Percentiles rank a stretch among this genome's conserved stretches.
Conservation (phyloP, 2,797 vertebrate species). For the Chromobotia macracanthus region DNA sequence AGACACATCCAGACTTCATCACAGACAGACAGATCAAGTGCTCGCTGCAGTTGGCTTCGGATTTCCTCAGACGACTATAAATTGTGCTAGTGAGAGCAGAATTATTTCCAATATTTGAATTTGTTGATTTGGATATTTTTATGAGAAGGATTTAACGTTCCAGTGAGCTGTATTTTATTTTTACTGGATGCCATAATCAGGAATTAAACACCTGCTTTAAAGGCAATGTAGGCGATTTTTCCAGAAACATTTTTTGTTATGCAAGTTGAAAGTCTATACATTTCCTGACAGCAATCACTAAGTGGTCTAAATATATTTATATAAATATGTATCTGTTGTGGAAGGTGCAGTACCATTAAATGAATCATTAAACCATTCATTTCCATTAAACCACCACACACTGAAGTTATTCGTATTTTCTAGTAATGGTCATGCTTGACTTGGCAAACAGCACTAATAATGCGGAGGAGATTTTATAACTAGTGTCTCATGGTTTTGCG, state of each 20-base stretch:
- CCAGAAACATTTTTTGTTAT: no score
- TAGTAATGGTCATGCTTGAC: background rate
- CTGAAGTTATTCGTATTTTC: background rate
- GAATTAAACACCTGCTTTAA: no score
- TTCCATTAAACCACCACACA: no score
- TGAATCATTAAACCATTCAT: no score
- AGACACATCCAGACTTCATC: slow-evolving; percentile 21
- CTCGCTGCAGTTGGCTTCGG: background rate
- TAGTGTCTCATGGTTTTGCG: background rate
- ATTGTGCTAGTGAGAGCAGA: background rate
- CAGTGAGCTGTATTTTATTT: background rate
- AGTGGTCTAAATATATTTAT: no score
- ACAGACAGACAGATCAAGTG: background rate
- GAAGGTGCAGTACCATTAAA: no score
- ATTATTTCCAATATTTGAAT: background rate
- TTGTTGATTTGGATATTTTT: background rate
- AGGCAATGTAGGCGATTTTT: no score
- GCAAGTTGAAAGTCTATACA: no score
- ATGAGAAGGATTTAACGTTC: background rate
- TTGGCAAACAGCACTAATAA: slow-evolving; percentile 32
- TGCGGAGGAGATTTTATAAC: background rate
- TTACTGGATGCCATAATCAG: no score
- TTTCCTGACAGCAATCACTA: no score
- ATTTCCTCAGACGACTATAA: background rate
- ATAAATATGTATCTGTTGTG: no score